These are phyloP conservation scores for Taeniopygia guttata DNA, from an alignment of 2,797 vertebrate genomes.

Conservation along the genomic window DNA sequence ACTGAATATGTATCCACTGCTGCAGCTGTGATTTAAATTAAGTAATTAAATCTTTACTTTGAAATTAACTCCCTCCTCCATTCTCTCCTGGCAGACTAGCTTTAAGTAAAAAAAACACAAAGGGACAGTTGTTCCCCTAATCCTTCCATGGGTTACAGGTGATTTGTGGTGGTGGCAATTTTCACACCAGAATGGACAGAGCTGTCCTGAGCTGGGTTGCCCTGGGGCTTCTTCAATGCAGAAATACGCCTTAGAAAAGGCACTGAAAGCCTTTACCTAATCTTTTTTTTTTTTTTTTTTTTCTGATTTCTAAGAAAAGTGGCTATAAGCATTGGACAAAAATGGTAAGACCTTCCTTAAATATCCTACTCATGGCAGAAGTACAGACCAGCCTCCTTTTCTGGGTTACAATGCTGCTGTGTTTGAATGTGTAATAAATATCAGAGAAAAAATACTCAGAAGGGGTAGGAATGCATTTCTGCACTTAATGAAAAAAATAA, in stretches of 20 bases:
- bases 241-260: neutral
- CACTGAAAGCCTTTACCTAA: neutral
- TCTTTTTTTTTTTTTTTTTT: neutral
- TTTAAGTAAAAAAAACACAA: neutral
- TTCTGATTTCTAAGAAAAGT: neutral
- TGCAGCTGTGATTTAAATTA: constrained; percentile 11
- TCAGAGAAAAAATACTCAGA: neutral
- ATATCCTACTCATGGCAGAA: neutral
- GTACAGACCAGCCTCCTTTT: neutral
- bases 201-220: neutral
- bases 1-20: neutral
- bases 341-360: neutral
- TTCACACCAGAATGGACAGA: neutral
- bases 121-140: neutral
- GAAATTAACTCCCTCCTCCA: neutral
- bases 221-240: neutral
- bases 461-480: neutral
- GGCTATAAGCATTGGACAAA: neutral
- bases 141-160: neutral
- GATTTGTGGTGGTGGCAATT: neutral
- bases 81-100: neutral
- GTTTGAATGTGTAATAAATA: neutral
- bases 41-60: neutral
- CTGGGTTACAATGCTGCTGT: neutral
- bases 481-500: neutral